phyloP scores from a whole-genome alignment of 2,888 invertebrate genomes.

The Xestia xanthographa region DNA sequence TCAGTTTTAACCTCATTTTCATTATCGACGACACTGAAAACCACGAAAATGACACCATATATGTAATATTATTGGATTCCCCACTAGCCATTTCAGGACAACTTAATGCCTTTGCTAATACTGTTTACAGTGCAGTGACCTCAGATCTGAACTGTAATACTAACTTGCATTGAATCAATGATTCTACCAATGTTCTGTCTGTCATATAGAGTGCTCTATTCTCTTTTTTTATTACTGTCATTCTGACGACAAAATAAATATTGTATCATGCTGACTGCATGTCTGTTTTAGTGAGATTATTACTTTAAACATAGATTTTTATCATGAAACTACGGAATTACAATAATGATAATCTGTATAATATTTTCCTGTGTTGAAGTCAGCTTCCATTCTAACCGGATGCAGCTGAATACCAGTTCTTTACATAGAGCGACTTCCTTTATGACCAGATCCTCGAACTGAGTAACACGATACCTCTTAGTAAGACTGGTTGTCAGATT shows the following conservation, averaged over 20 bases:
- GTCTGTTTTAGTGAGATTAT: constrained; percentile 3
- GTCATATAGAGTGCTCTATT: background rate
- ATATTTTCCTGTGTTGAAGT: no score
- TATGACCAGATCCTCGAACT: background rate
- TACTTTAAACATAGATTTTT: background rate
- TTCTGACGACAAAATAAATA: background rate
- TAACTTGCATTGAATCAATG: background rate
- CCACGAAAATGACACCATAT: no score
- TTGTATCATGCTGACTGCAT: background rate
- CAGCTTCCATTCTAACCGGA: background rate
- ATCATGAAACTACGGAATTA: background rate
- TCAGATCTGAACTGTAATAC: background rate
- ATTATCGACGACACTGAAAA: no score
- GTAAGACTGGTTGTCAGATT: background rate
- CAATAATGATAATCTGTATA: background rate
- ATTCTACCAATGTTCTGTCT: background rate
- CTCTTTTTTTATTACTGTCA: background rate
- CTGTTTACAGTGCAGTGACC: background rate
- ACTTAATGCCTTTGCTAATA: background rate
- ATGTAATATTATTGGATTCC: background rate
- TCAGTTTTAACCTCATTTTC: no score
- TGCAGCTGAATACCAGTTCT: background rate
- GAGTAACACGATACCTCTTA: background rate
- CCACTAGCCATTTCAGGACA: background rate
- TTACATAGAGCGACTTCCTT: background rate